phyloP scores from a whole-genome alignment of 1,140 invertebrate genomes.

The Drosophila ficusphila region DNA sequence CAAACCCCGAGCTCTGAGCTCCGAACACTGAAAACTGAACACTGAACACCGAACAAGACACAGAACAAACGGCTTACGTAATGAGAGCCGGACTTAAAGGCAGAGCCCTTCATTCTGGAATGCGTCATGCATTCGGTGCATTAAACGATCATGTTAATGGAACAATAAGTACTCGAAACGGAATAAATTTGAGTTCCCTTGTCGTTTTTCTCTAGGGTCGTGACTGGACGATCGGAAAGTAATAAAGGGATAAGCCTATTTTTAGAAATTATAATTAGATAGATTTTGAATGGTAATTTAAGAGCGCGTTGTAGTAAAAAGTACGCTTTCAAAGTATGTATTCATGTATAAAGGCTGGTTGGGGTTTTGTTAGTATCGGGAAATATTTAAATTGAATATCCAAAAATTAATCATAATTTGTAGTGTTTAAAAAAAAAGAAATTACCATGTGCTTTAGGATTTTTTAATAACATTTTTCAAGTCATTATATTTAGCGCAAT shows the following conservation, averaged over 20 bases:
- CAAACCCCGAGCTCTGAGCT: neutral
- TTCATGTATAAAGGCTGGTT: too few relatives aligned
- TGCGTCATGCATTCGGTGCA: constrained; percentile 29
- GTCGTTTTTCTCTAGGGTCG: neutral
- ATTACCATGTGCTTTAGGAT: too few relatives aligned
- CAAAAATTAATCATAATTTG: too few relatives aligned
- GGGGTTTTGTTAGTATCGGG: too few relatives aligned
- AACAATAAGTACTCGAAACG: neutral
- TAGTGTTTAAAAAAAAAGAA: too few relatives aligned
- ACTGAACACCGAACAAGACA: constrained; percentile 17
- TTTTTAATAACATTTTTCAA: too few relatives aligned
- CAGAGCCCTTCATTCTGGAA: constrained; percentile 28
- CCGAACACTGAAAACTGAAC: neutral
- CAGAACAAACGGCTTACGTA: constrained; percentile 40
- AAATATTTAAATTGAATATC: too few relatives aligned
- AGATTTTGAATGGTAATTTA: neutral
- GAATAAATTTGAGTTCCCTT: constrained; percentile 6
- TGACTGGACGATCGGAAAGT: neutral
- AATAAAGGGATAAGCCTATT: neutral
- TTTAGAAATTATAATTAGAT: neutral
- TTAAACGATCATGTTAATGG: constrained; percentile 19
- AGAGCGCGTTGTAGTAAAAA: too few relatives aligned
- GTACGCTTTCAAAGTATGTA: too few relatives aligned
- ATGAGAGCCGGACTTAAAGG: constrained; percentile 16
- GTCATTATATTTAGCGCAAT: too few relatives aligned